Evolutionary conservation across 2,113 vertebrate species (phyloP), one percentile per base, ranked within the genome.

Genomic region (Junco hyemalis): DNA sequence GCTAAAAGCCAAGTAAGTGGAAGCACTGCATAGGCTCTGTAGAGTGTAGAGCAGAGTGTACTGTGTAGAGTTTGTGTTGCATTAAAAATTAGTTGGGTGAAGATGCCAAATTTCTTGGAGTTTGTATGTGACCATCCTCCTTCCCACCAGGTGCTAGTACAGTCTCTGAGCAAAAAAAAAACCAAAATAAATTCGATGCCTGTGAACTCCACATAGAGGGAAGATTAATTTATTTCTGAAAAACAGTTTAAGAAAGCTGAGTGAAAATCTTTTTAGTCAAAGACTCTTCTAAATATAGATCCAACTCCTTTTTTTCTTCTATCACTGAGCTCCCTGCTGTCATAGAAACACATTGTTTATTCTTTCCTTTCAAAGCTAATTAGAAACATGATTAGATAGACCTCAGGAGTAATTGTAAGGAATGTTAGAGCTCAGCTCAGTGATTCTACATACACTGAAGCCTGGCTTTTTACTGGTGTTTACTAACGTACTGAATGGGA

Each of bases 271-370:
- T 88, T 86, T 85, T 36, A 66, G 80, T 81, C 88, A 81, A 54
- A 82, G 83, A 53, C 36, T 92, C 11, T 86, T 91, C 91, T 96
- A 88, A 95, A 96, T 81, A 96, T 72, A 96, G 91, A 69, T 11
- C 3, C 24, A 69, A 33, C 5, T 86, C 19, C 36, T 85, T 91
- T 68, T 38, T 26, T 36, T 6, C 18, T 63, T 77, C 24, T 84
- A 11, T 93, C 65, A 57, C 21, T 78, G 73, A 29, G 54, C 69
- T 92, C 51, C 70, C 94, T 81, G 79, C 86, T 96, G 95, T 96
- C 86, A 91, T 94, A 84, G 93, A 96, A 97, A 95, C 92, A 88
- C 45, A 47, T 74, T 81, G 59, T 81, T 95, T 83, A 35, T 86
- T 95, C 71, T 65, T 95, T 86, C 50, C 33, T 85, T 61, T 70